phyloP scores from a whole-genome alignment of 2,113 vertebrate genomes.

The Zeus faber region DNA sequence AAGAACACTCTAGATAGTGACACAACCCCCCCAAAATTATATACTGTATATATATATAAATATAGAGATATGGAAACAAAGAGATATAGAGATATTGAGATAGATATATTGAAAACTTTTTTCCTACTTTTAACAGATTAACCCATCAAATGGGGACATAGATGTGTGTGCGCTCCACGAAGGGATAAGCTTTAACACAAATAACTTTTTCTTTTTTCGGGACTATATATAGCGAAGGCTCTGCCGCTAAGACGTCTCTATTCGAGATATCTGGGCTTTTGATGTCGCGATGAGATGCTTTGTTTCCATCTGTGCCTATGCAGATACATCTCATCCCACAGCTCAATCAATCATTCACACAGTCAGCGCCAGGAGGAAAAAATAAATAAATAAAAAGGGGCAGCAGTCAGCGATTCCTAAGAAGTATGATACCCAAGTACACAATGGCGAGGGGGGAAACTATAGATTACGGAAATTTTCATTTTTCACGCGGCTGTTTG shows the following conservation, averaged over 20 bases:
- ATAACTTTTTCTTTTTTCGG: too few species aligned
- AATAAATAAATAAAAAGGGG: slow-evolving; percentile 1
- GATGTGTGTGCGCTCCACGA: too few species aligned
- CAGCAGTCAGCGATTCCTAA: slow-evolving; percentile 44
- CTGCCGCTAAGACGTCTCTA: neutral
- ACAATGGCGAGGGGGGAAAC: slow-evolving; percentile 38
- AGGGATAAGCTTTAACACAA: too few species aligned
- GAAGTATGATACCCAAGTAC: slow-evolving; percentile 41
- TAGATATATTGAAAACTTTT: too few species aligned
- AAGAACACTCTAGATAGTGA: neutral
- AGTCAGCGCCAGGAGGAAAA: slow-evolving; percentile 29
- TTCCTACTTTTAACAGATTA: too few species aligned
- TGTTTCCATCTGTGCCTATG: slow-evolving; percentile 26
- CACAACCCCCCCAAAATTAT: too few species aligned
- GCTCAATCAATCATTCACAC: slow-evolving; percentile 46
- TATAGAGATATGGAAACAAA: too few species aligned
- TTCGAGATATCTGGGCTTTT: slow-evolving; percentile 6
- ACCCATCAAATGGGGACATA: too few species aligned
- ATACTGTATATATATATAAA: too few species aligned
- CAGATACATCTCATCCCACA: slow-evolving; percentile 14
- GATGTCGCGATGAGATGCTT: slow-evolving; percentile 5
- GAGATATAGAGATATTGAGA: too few species aligned
- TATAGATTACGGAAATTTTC: slow-evolving; percentile 51
- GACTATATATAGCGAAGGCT: too few species aligned
- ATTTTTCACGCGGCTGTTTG: slow-evolving; percentile 54